phyloP scores from a whole-genome alignment of 2,113 vertebrate species.

The Cheirogaleus medius region DNA sequence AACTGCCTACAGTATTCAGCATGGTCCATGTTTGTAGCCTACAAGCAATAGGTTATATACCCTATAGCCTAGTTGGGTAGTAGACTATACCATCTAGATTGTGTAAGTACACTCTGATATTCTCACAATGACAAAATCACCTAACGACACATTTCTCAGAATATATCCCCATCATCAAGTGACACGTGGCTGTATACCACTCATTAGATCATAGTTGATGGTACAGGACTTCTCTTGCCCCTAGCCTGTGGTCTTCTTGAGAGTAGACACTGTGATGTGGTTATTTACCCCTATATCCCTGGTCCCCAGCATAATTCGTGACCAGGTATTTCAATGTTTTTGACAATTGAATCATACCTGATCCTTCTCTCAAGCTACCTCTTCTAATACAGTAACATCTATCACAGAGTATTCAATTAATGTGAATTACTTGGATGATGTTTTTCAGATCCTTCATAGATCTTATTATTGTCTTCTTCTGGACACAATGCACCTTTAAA shows the following conservation, averaged over 20 bases:
- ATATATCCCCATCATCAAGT: not conserved
- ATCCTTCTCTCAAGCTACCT: not conserved
- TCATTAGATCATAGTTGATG: accelerated
- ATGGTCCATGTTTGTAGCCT: not conserved
- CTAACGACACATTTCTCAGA: not conserved
- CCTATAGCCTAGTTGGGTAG: not conserved
- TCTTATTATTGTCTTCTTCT: not conserved
- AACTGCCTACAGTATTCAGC: not conserved
- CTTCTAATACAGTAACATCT: not conserved
- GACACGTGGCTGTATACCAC: not conserved
- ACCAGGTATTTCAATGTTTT: not conserved
- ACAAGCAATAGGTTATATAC: not conserved
- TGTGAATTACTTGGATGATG: not conserved
- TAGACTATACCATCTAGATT: not conserved
- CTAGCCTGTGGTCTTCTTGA: not conserved
- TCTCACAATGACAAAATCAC: not conserved
- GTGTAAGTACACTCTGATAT: not conserved
- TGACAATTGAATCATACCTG: not conserved
- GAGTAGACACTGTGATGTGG: accelerated
- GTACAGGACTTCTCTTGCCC: not conserved
- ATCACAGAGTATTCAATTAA: not conserved
- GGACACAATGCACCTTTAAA: not conserved
- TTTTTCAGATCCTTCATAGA: not conserved
- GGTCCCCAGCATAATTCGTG: not conserved
- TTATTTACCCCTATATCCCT: not conserved